Evolutionary conservation across 1,140 invertebrate genomes (phyloP).

Genomic region (Cataglyphis hispanica): DNA sequence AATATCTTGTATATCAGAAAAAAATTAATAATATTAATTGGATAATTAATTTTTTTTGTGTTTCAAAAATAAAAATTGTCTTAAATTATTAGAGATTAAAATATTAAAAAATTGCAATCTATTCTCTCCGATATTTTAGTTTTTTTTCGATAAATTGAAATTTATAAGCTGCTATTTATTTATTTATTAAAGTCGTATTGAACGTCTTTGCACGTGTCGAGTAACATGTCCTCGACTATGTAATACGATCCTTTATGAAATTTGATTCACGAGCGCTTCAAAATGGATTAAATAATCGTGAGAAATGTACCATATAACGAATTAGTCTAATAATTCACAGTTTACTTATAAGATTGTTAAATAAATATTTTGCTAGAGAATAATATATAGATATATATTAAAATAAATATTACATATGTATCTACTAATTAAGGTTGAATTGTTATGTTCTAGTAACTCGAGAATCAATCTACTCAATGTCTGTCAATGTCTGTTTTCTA

Average conservation of each 20-base stretch:
- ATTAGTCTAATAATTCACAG: neutral
- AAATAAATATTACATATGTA: neutral
- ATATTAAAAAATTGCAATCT: neutral
- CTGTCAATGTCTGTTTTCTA: neutral
- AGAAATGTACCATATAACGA: neutral
- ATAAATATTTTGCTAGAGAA: neutral
- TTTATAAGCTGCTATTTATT: neutral
- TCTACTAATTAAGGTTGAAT: neutral
- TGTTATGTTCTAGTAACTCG: neutral
- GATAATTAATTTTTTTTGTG: conserved; percentile 1
- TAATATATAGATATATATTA: too few species aligned
- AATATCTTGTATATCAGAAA: neutral
- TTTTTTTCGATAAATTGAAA: neutral
- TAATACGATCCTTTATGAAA: conserved; percentile 19
- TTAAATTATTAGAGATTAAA: neutral
- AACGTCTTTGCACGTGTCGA: neutral
- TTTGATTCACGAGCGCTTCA: neutral
- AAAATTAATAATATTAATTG: neutral
- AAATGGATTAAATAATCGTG: neutral
- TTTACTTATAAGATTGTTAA: neutral
- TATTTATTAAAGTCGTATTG: neutral
- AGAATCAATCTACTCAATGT: neutral
- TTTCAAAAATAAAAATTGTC: neutral
- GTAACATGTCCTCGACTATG: neutral
- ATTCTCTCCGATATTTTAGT: neutral